Base-by-base conservation (phyloP, 2,113 vertebrate species). In the Nannospalax galili region DNA sequence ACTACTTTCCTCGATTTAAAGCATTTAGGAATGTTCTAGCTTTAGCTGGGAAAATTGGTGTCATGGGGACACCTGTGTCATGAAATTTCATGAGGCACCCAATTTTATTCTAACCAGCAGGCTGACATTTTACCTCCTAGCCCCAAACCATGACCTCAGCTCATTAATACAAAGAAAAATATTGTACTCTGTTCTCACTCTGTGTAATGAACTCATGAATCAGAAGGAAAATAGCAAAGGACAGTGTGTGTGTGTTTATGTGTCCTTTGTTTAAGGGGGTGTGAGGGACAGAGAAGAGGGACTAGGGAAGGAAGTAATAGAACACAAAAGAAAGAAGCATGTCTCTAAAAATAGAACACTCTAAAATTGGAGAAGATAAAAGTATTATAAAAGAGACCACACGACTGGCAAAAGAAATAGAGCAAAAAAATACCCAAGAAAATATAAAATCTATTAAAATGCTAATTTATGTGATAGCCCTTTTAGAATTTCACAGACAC, bases 81-180 rank as follows among this genome's bases (percentile, higher is more conserved):
- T 65, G 28, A 80, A 84, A 87, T 84, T 74, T 84, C 73, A 73
- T n/a, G 28, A 69, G 65, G 69, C 32, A 52, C 2, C 45, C 30
- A 37, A 75, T 62, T 93, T 81, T 5, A 93, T 90, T 91, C 91
- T 86, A 75, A 93, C 6, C 45, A 73, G n/a, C 40, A 85, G 64
- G 22, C 58, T 87, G 75, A 73, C 26, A 86, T 70, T 91, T 90
- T 72, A 88, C 14, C 42, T 79, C 45, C 67, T 3, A 87, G 88
- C 3, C 11, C n/a, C 35, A 81, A 96, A 69, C 74, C 32, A 82
- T 84, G 26, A 92, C 11, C 14, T 84, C 26, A 81, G 75, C 35
- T 91, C 16, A 90, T 91, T 93, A 74, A 75, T 78, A 58, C 86
- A 93, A 90, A 90, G 24, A 56, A 91, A 88, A 75, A 45, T 75